Conservation (phyloP, 2,113 vertebrate genomes). For the Saguinus midas region DNA sequence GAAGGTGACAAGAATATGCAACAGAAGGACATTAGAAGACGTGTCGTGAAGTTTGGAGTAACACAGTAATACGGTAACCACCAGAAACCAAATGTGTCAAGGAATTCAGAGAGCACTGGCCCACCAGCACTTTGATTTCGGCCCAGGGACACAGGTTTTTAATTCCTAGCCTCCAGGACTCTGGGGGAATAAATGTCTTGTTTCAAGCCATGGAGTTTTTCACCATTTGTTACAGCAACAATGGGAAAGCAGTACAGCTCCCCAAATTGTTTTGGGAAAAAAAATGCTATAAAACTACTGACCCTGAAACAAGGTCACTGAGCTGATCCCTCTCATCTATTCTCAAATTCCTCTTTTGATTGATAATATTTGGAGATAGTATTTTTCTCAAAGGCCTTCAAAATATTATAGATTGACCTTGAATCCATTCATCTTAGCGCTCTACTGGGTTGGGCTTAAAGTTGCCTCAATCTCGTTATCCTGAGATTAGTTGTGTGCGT, state of each 20-base stretch:
- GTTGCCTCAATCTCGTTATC: neutral
- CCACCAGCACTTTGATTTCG: too few relatives aligned
- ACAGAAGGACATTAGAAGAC: neutral
- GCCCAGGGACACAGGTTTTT: neutral
- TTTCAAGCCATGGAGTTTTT: neutral
- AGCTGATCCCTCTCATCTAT: accelerated
- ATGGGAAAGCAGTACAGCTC: neutral
- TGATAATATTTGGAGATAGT: neutral
- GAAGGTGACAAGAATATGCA: neutral
- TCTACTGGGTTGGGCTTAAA: neutral
- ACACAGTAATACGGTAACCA: accelerated
- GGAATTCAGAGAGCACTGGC: accelerated
- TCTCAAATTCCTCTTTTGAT: neutral
- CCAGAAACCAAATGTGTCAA: neutral
- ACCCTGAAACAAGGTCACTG: neutral
- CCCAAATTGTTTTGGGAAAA: neutral
- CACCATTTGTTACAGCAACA: neutral
- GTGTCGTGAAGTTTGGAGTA: too few relatives aligned
- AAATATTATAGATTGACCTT: neutral
- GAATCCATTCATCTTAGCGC: too few relatives aligned
- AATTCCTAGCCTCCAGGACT: too few relatives aligned
- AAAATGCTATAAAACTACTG: neutral
- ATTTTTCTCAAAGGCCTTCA: neutral
- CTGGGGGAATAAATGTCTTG: neutral
- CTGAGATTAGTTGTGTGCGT: too few relatives aligned